These are phyloP conservation scores for Allygus modestus DNA, from an alignment of 2,888 invertebrate genomes.

Conservation along the genomic window DNA sequence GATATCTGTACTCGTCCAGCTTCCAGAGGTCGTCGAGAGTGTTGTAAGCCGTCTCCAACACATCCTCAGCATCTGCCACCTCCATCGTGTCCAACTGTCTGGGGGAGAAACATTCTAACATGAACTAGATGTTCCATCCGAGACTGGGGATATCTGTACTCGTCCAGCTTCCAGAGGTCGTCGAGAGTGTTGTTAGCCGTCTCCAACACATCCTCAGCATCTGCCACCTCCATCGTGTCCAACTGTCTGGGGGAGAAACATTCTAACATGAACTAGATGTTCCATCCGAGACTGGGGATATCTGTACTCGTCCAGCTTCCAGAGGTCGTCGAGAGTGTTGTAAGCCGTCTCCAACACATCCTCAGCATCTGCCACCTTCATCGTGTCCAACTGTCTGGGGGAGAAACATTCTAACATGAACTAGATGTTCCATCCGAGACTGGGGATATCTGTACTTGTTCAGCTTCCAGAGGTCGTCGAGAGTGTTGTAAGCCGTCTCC, in stretches of 20 bases:
- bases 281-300: constrained; percentile 93
- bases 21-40: constrained; percentile 97
- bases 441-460: constrained; percentile 87
- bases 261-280: constrained; percentile 90
- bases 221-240: constrained; percentile 72
- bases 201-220: constrained; percentile 89
- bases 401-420: constrained; percentile 91
- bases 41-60: constrained; percentile 90
- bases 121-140: constrained; percentile 93
- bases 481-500: constrained; percentile 88
- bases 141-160: constrained; percentile 86
- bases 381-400: too few relatives aligned
- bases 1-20: constrained; percentile 84
- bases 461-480: constrained; percentile 97
- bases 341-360: constrained; percentile 91
- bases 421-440: constrained; percentile 89
- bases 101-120: too few relatives aligned
- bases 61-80: constrained; percentile 81
- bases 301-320: constrained; percentile 86
- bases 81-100: too few relatives aligned
- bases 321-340: constrained; percentile 94
- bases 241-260: too few relatives aligned
- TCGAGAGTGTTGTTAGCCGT: constrained; percentile 91
- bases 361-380: constrained; percentile 77
- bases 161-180: constrained; percentile 93